Percentiles rank a stretch among this genome's conserved stretches.
phyloP scores from a whole-genome alignment of 2,113 vertebrate species.

The Solea solea region DNA sequence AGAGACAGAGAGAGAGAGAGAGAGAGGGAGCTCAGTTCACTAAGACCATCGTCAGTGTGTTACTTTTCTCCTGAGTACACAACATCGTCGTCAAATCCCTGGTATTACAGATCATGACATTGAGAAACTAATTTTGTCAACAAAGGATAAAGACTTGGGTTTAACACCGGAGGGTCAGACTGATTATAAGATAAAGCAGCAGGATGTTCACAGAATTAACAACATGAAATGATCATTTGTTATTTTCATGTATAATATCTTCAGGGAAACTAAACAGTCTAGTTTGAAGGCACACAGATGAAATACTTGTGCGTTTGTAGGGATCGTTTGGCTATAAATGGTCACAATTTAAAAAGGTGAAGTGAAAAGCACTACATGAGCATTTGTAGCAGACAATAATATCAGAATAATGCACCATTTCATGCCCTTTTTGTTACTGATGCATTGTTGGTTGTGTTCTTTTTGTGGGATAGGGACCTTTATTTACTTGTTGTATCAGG shows the following conservation, averaged over 20 bases:
- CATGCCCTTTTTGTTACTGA: neutral
- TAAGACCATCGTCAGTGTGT: constrained; percentile 25
- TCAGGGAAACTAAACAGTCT: no score
- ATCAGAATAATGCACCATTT: neutral
- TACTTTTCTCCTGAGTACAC: constrained; percentile 12
- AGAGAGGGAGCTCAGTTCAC: constrained; percentile 27
- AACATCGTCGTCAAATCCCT: neutral
- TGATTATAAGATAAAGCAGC: no score
- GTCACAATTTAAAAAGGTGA: neutral
- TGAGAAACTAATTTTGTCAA: no score
- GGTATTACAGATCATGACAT: no score
- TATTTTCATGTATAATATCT: no score
- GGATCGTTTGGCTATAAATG: neutral
- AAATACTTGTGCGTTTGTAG: no score
- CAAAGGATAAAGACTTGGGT: no score
- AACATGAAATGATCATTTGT: no score
- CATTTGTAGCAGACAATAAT: neutral
- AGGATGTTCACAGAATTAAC: no score
- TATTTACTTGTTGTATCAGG: no score
- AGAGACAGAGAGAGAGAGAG: constrained; percentile 8
- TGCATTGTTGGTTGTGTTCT: neutral
- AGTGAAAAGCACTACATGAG: neutral
- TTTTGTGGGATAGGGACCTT: neutral
- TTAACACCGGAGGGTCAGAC: no score
- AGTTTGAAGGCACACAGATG: no score